These are phyloP conservation scores for Siphlonurus alternatus DNA, from an alignment of 2,888 invertebrate genomes.

Conservation along the genomic window DNA sequence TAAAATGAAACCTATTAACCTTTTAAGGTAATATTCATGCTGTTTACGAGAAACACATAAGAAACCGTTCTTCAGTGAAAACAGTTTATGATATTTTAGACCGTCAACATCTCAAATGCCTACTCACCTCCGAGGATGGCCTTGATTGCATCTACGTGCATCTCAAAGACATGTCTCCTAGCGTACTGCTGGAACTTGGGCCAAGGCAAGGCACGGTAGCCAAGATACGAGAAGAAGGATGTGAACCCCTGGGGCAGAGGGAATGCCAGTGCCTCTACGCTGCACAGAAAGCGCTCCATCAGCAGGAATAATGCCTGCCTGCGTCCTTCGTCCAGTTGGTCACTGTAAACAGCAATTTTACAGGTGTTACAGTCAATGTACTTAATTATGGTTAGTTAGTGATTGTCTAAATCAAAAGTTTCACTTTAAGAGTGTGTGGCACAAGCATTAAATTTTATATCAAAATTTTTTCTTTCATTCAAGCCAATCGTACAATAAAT, in stretches of 20 bases:
- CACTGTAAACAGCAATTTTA: conserved; percentile 32
- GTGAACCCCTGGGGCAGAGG: conserved; percentile 74
- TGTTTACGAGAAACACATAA: no score
- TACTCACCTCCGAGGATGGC: conserved; percentile 57
- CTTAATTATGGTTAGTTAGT: background rate
- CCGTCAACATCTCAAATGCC: no score
- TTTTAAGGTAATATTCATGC: no score
- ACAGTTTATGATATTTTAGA: no score
- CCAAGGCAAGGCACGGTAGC: conserved; percentile 59
- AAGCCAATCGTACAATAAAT: no score
- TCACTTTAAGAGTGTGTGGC: no score
- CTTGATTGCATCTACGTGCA: conserved; percentile 78
- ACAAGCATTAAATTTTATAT: no score
- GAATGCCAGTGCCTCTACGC: conserved; percentile 62
- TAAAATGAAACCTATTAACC: no score
- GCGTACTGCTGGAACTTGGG: conserved; percentile 71
- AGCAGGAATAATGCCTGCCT: conserved; percentile 56
- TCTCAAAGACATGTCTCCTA: conserved; percentile 63
- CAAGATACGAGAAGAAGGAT: conserved; percentile 76
- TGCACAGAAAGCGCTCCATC: conserved; percentile 64
- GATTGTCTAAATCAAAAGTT: background rate
- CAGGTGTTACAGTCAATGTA: background rate
- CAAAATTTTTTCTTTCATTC: no score
- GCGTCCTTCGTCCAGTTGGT: conserved; percentile 51
- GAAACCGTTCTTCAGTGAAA: no score